Evolutionary conservation across 2,888 invertebrate genomes (phyloP).

Genomic region (Trissolcus brochymenae): DNA sequence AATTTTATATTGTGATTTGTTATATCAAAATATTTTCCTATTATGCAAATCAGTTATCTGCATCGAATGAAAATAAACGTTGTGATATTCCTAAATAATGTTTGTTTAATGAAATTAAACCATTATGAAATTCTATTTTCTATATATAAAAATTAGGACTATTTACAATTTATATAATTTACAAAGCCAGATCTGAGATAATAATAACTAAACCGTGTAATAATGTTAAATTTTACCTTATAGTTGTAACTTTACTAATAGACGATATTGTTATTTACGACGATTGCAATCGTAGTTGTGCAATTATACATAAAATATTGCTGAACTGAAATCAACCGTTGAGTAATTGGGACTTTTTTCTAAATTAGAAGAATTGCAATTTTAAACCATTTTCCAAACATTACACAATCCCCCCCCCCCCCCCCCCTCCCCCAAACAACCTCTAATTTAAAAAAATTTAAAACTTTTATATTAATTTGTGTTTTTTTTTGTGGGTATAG

Average conservation of each 20-base stretch:
- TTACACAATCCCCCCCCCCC: too few relatives aligned
- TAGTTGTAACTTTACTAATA: constrained; percentile 23
- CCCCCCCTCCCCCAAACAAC: too few relatives aligned
- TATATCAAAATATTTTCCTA: too few relatives aligned
- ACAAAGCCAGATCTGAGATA: constrained; percentile 12
- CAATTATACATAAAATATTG: constrained; percentile 4
- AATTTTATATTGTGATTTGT: too few relatives aligned
- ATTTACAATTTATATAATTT: constrained; percentile 33
- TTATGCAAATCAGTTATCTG: background rate
- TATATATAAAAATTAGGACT: constrained; percentile 43
- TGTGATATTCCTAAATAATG: constrained; percentile 9
- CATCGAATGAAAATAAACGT: too few relatives aligned
- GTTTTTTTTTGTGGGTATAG: too few relatives aligned
- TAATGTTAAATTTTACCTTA: constrained; percentile 21
- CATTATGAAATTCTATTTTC: constrained; percentile 37
- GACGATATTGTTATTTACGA: constrained; percentile 25
- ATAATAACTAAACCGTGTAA: constrained; percentile 20
- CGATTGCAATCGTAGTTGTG: constrained; percentile 23
- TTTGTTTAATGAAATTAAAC: constrained; percentile 40
- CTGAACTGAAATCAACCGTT: too few relatives aligned
- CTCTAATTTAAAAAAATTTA: too few relatives aligned
- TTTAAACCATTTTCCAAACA: too few relatives aligned
- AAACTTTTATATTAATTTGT: too few relatives aligned
- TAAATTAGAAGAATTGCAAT: too few relatives aligned
- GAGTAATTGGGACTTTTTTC: too few relatives aligned